Evolutionary conservation across 2,797 vertebrate genomes (phyloP).

Genomic region (Anguilla megastoma): DNA sequence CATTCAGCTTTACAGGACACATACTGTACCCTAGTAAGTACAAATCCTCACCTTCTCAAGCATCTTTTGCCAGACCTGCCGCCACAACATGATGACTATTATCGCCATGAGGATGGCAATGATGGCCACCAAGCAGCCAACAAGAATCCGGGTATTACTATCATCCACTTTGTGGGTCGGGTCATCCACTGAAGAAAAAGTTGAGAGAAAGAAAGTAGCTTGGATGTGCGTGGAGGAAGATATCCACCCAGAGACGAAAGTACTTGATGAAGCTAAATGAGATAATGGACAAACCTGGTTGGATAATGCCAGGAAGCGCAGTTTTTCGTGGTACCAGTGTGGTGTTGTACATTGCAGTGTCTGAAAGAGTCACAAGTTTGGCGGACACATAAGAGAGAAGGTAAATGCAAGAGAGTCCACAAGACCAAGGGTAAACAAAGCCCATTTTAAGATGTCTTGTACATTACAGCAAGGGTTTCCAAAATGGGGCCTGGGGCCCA

Average conservation of each 20-base stretch:
- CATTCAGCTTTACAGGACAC: neutral
- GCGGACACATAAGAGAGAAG: neutral
- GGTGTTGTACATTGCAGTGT: conserved; percentile 92
- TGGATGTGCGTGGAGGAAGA: neutral
- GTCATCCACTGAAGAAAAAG: conserved; percentile 67
- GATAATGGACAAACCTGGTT: conserved; percentile 54
- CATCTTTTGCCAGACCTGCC: conserved; percentile 98
- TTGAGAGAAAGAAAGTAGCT: conserved; percentile 11
- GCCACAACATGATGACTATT: conserved; percentile 96
- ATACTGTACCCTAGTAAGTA: neutral
- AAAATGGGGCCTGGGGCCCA: neutral
- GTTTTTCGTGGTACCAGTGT: conserved; percentile 75
- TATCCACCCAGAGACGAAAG: neutral
- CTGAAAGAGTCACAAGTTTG: conserved; percentile 59
- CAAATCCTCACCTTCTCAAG: conserved; percentile 85
- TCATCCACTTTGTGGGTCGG: conserved; percentile 93
- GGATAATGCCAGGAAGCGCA: conserved; percentile 72
- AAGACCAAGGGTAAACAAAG: neutral
- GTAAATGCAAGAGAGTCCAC: neutral
- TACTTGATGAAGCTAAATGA: neutral
- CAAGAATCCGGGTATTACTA: conserved; percentile 91
- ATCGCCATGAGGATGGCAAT: conserved; percentile 91
- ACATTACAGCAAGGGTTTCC: neutral
- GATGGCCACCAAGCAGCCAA: conserved; percentile 94
- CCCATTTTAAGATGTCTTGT: neutral